phyloP scores from a whole-genome alignment of 2,797 vertebrate genomes.

The Rhadinocentrus ornatus region DNA sequence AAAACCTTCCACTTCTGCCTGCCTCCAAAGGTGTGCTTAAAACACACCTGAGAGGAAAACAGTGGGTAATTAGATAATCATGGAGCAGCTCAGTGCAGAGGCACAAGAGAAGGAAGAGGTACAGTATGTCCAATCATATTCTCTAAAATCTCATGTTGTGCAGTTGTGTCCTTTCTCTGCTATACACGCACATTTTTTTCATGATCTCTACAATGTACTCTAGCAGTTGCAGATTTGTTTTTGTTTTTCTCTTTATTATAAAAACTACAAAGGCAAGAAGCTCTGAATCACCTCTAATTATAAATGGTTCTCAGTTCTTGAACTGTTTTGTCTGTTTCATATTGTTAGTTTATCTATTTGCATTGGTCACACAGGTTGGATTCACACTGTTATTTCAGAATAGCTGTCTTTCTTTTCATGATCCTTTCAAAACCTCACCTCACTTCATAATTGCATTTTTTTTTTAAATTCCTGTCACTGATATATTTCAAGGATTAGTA shows the following conservation, averaged over 20 bases:
- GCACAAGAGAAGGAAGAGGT: slow-evolving; percentile 26
- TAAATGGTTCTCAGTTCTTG: not conserved
- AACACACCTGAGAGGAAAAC: slow-evolving; percentile 35
- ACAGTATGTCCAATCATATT: slow-evolving; percentile 22
- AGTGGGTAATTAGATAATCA: slow-evolving; percentile 42
- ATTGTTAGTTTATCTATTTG: not conserved
- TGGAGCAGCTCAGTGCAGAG: slow-evolving; percentile 35
- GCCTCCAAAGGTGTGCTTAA: slow-evolving; percentile 11
- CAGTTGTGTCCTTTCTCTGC: slow-evolving; percentile 26
- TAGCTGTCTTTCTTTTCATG: not conserved
- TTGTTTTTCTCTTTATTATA: not conserved
- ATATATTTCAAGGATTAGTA: slow-evolving; percentile 12
- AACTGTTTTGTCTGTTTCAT: not conserved
- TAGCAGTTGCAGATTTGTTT: not conserved
- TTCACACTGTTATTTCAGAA: slow-evolving; percentile 1
- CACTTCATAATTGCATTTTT: not conserved
- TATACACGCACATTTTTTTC: not conserved
- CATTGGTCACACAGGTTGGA: not conserved
- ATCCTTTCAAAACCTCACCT: slow-evolving; percentile 18
- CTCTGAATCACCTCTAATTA: not conserved
- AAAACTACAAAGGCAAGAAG: not conserved
- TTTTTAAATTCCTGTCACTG: not conserved
- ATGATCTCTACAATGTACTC: not conserved
- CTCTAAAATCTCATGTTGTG: slow-evolving; percentile 32
- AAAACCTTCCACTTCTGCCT: slow-evolving; percentile 14